A percentile compares a stretch with the other conserved stretches of the same genome.
Conservation (phyloP, 2,888 invertebrate genomes). For the Phortica okadai region DNA sequence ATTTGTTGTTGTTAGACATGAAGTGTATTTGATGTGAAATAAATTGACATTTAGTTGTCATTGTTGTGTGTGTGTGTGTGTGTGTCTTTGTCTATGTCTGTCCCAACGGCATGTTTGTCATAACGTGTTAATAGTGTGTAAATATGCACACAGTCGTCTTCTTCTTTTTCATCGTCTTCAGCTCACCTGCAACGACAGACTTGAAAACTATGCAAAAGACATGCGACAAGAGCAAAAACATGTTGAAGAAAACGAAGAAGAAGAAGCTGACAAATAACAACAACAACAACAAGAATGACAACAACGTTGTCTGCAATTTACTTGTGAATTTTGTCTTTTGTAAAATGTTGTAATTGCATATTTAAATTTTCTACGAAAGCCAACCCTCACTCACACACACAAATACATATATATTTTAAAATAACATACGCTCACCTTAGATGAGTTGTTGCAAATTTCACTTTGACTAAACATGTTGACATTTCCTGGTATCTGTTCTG, state of each 20-base stretch:
- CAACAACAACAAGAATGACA: background rate
- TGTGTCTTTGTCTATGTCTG: background rate
- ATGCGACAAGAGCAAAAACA: background rate
- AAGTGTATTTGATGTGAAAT: conserved; percentile 59
- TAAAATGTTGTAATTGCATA: conserved; percentile 57
- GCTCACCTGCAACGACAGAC: background rate
- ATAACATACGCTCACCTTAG: background rate
- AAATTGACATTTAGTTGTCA: conserved; percentile 69
- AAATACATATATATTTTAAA: background rate
- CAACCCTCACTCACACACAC: conserved; percentile 11
- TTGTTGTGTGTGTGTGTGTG: conserved; percentile 34
- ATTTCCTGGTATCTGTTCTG: conserved; percentile 41
- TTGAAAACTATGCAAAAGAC: conserved; percentile 5
- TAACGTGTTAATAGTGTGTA: conserved; percentile 63
- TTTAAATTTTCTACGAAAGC: conserved; percentile 57
- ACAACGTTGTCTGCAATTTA: conserved; percentile 14
- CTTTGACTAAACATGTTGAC: conserved; percentile 50
- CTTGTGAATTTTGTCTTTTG: conserved; percentile 37
- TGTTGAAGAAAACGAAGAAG: background rate
- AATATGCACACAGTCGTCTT: conserved; percentile 30
- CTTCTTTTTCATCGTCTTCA: background rate
- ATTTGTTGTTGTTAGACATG: conserved; percentile 26
- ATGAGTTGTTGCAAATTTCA: background rate
- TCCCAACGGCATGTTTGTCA: conserved; percentile 54
- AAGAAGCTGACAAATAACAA: background rate